A percentile compares a stretch with the other conserved stretches of the same genome.
Evolutionary conservation across 2,797 vertebrate species (phyloP).

Genomic region (Parambassis ranga): DNA sequence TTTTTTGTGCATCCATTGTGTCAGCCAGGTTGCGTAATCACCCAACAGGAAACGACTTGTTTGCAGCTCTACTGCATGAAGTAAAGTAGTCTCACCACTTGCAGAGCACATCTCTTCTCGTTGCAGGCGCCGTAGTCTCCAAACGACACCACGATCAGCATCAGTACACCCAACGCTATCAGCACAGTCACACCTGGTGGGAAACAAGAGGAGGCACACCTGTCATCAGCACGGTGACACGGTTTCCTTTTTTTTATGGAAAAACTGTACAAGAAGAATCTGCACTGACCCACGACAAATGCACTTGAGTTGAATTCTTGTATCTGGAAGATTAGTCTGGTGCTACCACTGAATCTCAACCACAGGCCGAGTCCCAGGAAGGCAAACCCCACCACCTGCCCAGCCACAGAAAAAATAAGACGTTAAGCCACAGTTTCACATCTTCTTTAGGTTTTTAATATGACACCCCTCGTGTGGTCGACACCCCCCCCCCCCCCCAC

Average conservation of each 20-base stretch:
- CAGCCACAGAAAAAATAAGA: too few species aligned
- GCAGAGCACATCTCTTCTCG: slow-evolving; percentile 55
- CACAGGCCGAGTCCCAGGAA: slow-evolving; percentile 68
- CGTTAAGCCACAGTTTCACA: not conserved
- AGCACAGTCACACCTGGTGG: slow-evolving; percentile 61
- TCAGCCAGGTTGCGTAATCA: too few species aligned
- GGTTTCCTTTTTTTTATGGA: not conserved
- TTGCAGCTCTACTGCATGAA: too few species aligned
- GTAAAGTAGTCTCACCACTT: slow-evolving; percentile 54
- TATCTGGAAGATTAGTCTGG: slow-evolving; percentile 53
- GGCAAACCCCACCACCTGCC: slow-evolving; percentile 64
- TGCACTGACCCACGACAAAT: slow-evolving; percentile 62
- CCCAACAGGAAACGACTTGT: not conserved
- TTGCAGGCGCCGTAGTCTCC: slow-evolving; percentile 69
- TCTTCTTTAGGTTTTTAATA: too few species aligned
- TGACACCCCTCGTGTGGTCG: too few species aligned
- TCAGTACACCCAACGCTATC: slow-evolving; percentile 53
- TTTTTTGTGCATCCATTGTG: too few species aligned
- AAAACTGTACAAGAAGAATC: too few species aligned
- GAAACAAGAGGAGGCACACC: not conserved
- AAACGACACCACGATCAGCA: slow-evolving; percentile 63
- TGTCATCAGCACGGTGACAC: too few species aligned
- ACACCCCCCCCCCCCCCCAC: too few species aligned
- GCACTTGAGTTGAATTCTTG: slow-evolving; percentile 35
- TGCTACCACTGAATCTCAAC: slow-evolving; percentile 64